Evolutionary conservation across 2,888 invertebrate species (phyloP), one percentile per base, ranked within the genome.

Genomic region (Pyrochroa serraticornis): DNA sequence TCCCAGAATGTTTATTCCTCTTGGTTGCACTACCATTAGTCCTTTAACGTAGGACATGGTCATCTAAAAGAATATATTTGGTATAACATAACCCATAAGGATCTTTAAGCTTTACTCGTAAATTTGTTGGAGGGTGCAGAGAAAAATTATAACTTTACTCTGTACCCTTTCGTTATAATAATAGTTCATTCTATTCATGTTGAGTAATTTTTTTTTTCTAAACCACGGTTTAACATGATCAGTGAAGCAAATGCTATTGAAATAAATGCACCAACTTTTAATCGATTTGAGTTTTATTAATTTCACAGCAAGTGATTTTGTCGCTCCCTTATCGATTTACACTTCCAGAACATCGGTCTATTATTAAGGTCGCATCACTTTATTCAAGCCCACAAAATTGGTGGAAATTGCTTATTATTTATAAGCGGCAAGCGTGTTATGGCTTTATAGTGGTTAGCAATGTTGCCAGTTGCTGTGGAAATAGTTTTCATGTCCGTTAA

Each of bases 21-120:
- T 77, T 0, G 87, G 87, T 6, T 82, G 81, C 43, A 80, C 80
- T 0, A 82, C 73, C 76, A 85, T 80, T 37, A 87, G 77, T 0
- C 85, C 79, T 72, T 87, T 87, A 7, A 86, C 76, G 0, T 81
- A 68, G 0, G 85, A 83, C 48, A 84, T 60, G 6, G 86, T 85
- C n/a, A 84, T 63, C 87, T 87, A 70, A 0, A 76, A 77, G 6
- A 33, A 34, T n/a, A n/a, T n/a, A n/a, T n/a, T n/a, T n/a, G n/a
- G n/a, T n/a, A n/a, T n/a, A n/a, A n/a, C n/a, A n/a, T n/a, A n/a
- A n/a, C n/a, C n/a, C n/a, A n/a, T n/a, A n/a, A n/a, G n/a, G n/a
- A n/a, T n/a, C n/a, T n/a, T n/a, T n/a, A 22, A 22, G 22, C 5
- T 22, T 22, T 22, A 22, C 5, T 22, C 3, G 3, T 2, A 22